phyloP scores from a whole-genome alignment of 2,113 vertebrate species.

The Microtus pennsylvanicus region DNA sequence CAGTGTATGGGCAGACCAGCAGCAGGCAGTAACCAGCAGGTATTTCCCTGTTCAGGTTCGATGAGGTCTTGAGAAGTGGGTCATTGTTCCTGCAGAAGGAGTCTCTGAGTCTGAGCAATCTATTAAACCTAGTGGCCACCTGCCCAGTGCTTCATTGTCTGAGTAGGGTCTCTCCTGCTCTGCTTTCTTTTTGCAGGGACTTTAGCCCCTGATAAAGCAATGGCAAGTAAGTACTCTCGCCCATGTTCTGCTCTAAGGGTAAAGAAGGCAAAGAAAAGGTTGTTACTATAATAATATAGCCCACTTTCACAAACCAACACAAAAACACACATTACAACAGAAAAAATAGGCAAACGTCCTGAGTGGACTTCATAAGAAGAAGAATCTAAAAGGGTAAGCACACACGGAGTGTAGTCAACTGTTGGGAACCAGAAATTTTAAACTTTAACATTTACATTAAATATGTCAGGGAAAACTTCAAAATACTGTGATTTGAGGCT shows the following conservation, averaged over 20 bases:
- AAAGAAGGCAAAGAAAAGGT: neutral
- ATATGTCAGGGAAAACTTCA: neutral
- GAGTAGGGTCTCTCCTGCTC: neutral
- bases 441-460: neutral
- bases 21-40: neutral
- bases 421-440: neutral
- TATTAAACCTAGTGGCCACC: rapidly evolving
- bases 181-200: neutral
- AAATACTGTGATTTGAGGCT: neutral
- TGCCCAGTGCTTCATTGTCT: neutral
- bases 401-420: neutral
- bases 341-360: neutral
- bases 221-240: neutral
- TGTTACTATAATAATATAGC: neutral
- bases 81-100: neutral
- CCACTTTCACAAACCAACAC: neutral
- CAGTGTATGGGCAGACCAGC: neutral
- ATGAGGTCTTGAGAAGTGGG: neutral
- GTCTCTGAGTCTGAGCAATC: neutral
- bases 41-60: neutral
- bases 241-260: neutral
- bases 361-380: neutral
- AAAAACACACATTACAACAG: neutral
- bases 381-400: neutral
- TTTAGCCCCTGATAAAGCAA: neutral